A percentile compares a stretch with the other conserved stretches of the same genome.
Conservation (phyloP, 2,113 vertebrate species). For the Phoenicopterus ruber region DNA sequence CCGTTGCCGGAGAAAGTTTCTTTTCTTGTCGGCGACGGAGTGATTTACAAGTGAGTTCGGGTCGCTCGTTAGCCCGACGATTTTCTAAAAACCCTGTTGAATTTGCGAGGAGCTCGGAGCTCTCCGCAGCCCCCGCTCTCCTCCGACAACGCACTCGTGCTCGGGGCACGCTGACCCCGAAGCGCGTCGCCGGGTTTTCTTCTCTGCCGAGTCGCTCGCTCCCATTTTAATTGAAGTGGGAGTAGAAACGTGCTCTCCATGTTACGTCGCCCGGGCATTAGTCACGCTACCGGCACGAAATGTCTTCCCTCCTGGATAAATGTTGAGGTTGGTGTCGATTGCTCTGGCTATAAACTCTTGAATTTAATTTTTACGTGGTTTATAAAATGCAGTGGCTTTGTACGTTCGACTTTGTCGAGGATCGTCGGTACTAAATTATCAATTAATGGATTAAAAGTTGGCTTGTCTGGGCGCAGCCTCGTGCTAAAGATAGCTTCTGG, state of each 20-base stretch:
- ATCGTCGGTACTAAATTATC: no score
- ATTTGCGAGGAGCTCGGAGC: not conserved
- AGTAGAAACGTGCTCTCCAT: not conserved
- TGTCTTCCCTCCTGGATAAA: no score
- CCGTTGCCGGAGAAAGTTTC: not conserved
- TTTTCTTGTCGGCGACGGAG: fast-evolving
- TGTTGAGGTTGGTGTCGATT: no score
- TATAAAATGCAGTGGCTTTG: fast-evolving
- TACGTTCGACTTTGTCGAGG: fast-evolving
- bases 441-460: not conserved
- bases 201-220: not conserved
- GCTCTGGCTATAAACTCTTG: not conserved
- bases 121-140: no score
- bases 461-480: not conserved
- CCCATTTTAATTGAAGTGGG: not conserved
- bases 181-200: not conserved
- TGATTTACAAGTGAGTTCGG: not conserved
- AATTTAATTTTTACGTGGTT: not conserved
- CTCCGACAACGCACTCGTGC: no score
- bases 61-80: not conserved
- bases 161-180: not conserved
- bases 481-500: not conserved
- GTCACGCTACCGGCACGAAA: not conserved
- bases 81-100: not conserved
- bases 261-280: not conserved